Evolutionary conservation across 2,113 vertebrate genomes (phyloP), one percentile per base, ranked within the genome.

Genomic region (Laticauda colubrina): DNA sequence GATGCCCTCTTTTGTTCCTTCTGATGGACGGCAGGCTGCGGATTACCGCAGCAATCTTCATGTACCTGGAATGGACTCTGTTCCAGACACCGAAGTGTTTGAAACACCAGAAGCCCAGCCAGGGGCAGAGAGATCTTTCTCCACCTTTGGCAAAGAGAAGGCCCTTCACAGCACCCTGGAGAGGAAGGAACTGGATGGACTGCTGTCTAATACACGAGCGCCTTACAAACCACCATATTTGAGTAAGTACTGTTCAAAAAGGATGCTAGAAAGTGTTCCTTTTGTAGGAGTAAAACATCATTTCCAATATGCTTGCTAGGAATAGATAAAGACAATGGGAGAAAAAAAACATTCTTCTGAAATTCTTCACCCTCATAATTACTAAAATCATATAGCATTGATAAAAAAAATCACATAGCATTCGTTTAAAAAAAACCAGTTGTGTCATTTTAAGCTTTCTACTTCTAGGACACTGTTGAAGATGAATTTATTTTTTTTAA

Each of bases 21-120:
- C 99, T 0, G 99, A 99, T 88, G 98, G 99, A 96, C 98, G 98
- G 95, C 99, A 99, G 97, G 99, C 98, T 92, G 98, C 99, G 0
- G 99, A 99, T 98, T 99, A 99, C 95, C 99, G 99, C 97, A 99
- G 99, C 98, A 99, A 99, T 96, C 99, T 99, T 94, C 99, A 99
- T 2, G 99, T 99, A 90, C 99, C 99, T 21, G 99, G 99, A 97
- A 99, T 99, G 99, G 99, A 99, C 98, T 99, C 99, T 39, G 98
- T 99, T 97, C 98, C 99, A 92, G 99, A 99, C 98, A 98, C 99
- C 94, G 99, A 99, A 96, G 99, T 99, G 98, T 98, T 99, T 98
- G 98, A 99, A 98, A 97, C 98, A 95, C 98, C 98, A 43, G 98
- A 98, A 97, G 97, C 97, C 95, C 98, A 98, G 97, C 97, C 97